Percentiles rank a stretch among this genome's conserved stretches.
These are phyloP conservation scores for Nephrocerus scutellatus DNA, from an alignment of 2,888 invertebrate genomes.

Conservation along the genomic window DNA sequence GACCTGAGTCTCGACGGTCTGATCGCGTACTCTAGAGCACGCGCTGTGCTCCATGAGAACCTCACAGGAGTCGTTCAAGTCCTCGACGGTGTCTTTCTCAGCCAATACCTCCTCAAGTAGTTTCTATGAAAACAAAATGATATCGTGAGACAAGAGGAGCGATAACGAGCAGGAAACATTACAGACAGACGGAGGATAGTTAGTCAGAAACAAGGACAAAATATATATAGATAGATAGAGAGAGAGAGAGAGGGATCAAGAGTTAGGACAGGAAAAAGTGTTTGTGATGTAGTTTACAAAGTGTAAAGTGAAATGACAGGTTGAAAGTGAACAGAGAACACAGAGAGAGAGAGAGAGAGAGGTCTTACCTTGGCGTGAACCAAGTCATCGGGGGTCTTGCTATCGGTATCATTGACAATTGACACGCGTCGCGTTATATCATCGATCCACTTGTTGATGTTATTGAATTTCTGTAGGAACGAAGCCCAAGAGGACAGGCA, in stretches of 20 bases:
- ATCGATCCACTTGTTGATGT: conserved; percentile 69
- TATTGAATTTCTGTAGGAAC: conserved; percentile 64
- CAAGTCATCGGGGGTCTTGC: conserved; percentile 72
- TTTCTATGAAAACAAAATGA: conserved; percentile 40
- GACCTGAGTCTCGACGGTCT: conserved; percentile 76
- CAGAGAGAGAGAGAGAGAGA: too few relatives aligned
- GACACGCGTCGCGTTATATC: conserved; percentile 61
- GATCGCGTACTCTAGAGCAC: conserved; percentile 76
- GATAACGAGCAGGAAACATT: background rate
- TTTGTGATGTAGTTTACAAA: conserved; percentile 7
- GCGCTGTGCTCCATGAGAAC: conserved; percentile 79
- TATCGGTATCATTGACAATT: conserved; percentile 60
- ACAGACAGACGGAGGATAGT: conserved; percentile 3
- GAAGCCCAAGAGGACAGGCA: conserved; percentile 77
- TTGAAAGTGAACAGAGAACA: too few relatives aligned
- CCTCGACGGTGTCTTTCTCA: conserved; percentile 72
- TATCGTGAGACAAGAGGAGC: background rate
- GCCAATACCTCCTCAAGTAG: conserved; percentile 68
- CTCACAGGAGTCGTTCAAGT: conserved; percentile 80
- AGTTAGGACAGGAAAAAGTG: conserved; percentile 5
- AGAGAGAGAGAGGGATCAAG: background rate
- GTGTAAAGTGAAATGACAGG: conserved; percentile 1
- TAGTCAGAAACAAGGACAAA: conserved; percentile 4
- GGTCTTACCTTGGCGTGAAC: conserved; percentile 64
- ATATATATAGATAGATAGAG: conserved; percentile 1